Evolutionary conservation across 2,113 vertebrate species (phyloP).

Genomic region (Oncorhynchus clarkii): DNA sequence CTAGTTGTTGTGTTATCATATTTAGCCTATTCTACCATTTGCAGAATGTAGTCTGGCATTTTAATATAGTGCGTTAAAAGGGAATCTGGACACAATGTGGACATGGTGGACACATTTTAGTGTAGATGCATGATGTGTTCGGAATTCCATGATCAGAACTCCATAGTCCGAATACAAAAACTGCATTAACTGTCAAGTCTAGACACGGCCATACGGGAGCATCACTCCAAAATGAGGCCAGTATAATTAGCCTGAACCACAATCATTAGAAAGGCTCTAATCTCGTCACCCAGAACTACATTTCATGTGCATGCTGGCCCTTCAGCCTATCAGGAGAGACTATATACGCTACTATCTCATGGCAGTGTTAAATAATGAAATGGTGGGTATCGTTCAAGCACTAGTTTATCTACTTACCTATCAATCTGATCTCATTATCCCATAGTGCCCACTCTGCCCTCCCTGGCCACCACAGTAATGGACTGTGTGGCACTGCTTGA

Average conservation of each 20-base stretch:
- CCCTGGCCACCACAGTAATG: background rate
- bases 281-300: background rate
- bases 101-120: no score
- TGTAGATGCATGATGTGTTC: no score
- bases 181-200: no score
- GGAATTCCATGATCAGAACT: no score
- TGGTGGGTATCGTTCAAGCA: background rate
- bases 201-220: background rate
- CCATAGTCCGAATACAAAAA: no score
- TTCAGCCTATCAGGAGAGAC: background rate
- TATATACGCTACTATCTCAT: background rate
- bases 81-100: no score
- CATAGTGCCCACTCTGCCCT: background rate
- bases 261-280: background rate
- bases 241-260: background rate
- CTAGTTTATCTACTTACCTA: background rate
- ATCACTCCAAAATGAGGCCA: background rate
- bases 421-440: background rate
- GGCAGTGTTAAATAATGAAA: background rate
- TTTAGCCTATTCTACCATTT: no score
- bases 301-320: no score
- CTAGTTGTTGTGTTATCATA: no score
- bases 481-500: background rate
- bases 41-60: no score
- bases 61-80: no score